Evolutionary conservation across 64 coral and sea anemone species (phyloP).

Genomic region (Dendrophyllia cribrosa): DNA sequence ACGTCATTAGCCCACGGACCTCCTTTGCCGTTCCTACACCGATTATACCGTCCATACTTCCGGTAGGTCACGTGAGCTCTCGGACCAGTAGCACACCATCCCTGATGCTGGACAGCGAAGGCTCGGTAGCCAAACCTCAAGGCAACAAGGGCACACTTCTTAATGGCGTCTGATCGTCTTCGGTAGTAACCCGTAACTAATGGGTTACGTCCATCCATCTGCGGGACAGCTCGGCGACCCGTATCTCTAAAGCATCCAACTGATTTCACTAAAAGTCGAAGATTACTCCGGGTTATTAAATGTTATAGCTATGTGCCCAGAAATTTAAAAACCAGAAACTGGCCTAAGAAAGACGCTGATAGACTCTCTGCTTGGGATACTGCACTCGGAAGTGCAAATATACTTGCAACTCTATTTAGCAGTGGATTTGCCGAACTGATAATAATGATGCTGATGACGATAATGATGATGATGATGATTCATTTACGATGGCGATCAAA

Average conservation of each 20-base stretch:
- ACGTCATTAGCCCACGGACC: constrained; percentile 75
- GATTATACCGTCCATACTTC: constrained; percentile 57
- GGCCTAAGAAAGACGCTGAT: too few species aligned
- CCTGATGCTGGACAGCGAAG: constrained; percentile 57
- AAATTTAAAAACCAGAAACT: too few species aligned
- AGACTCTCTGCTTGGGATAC: too few species aligned
- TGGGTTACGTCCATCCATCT: constrained; percentile 42
- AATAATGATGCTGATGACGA: too few species aligned
- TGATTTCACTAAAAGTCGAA: neutral
- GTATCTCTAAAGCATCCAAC: constrained; percentile 63
- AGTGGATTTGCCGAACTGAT: too few species aligned
- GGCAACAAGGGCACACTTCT: constrained; percentile 57
- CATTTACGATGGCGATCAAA: too few species aligned
- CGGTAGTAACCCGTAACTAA: constrained; percentile 36
- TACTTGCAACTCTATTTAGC: too few species aligned
- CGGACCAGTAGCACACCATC: constrained; percentile 44
- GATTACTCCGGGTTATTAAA: too few species aligned
- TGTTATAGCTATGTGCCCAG: too few species aligned
- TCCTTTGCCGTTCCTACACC: constrained; percentile 56
- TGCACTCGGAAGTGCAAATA: too few species aligned
- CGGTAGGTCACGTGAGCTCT: constrained; percentile 28
- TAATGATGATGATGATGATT: too few species aligned
- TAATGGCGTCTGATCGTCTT: constrained; percentile 17
- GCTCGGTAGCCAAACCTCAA: constrained; percentile 22
- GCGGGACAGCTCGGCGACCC: constrained; percentile 33